Evolutionary conservation across 2,888 invertebrate genomes (phyloP).

Genomic region (Noctua pronuba): DNA sequence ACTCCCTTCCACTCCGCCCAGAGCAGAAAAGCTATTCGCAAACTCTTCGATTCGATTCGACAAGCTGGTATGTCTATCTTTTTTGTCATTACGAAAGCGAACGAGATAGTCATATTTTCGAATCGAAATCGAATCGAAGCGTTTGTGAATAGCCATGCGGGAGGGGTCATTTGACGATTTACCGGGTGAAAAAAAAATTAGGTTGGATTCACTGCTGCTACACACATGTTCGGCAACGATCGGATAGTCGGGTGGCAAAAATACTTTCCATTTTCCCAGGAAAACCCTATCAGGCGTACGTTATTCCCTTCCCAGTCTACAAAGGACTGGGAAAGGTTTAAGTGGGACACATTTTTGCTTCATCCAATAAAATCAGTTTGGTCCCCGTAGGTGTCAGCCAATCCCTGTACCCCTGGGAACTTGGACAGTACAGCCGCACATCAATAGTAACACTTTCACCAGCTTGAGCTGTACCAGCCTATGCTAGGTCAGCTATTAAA

Average conservation of each 20-base stretch:
- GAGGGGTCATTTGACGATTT: too few species aligned
- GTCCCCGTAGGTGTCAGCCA: not conserved
- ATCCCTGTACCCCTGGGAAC: not conserved
- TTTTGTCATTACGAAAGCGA: too few species aligned
- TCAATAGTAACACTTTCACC: not conserved
- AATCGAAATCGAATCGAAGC: too few species aligned
- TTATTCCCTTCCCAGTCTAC: not conserved
- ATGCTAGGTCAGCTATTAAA: not conserved
- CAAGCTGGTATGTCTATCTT: too few species aligned
- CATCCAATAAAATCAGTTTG: not conserved
- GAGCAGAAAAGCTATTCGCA: too few species aligned
- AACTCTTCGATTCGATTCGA: too few species aligned
- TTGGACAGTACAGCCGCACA: not conserved
- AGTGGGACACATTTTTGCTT: not conserved
- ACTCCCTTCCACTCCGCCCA: too few species aligned
- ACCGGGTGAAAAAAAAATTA: too few species aligned
- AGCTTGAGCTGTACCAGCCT: not conserved
- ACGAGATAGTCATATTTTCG: too few species aligned
- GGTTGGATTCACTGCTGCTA: not conserved
- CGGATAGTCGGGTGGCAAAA: not conserved
- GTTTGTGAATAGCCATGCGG: too few species aligned
- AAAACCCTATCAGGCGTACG: not conserved
- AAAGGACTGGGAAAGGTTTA: not conserved
- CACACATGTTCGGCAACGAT: not conserved
- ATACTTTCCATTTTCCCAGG: not conserved